Conservation (phyloP, 2,797 vertebrate genomes). For the Dendrocincla tyrannina region DNA sequence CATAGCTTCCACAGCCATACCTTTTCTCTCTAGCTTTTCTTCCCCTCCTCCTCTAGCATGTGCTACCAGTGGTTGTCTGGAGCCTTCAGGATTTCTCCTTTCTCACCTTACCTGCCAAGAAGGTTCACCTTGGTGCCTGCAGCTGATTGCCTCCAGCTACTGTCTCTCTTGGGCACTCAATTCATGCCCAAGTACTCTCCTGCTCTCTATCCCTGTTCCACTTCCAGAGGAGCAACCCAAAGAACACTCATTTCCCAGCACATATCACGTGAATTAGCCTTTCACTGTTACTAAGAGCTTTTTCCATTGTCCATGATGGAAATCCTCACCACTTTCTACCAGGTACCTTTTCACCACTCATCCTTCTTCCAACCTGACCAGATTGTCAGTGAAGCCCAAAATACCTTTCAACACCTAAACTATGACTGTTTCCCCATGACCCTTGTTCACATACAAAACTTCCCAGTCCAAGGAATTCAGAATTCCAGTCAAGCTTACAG, state of each 20-base stretch:
- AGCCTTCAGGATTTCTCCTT: background rate
- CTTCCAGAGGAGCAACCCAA: accelerated
- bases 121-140: background rate
- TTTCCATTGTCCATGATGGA: background rate
- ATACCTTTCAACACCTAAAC: background rate
- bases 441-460: background rate
- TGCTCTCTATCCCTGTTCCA: background rate
- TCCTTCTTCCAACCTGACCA: background rate
- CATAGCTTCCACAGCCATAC: background rate
- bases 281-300: background rate
- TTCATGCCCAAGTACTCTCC: background rate
- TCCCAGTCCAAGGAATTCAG: background rate
- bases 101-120: background rate
- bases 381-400: background rate
- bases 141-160: background rate
- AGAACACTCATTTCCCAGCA: background rate
- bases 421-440: background rate
- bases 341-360: background rate
- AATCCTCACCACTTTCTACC: background rate
- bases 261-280: background rate
- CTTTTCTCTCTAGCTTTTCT: background rate
- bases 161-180: background rate
- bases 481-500: background rate
- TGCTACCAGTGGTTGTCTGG: background rate
- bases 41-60: background rate